These are phyloP conservation scores for Pantelozetes paolii DNA, from an alignment of 2,888 invertebrate genomes.

Conservation along the genomic window DNA sequence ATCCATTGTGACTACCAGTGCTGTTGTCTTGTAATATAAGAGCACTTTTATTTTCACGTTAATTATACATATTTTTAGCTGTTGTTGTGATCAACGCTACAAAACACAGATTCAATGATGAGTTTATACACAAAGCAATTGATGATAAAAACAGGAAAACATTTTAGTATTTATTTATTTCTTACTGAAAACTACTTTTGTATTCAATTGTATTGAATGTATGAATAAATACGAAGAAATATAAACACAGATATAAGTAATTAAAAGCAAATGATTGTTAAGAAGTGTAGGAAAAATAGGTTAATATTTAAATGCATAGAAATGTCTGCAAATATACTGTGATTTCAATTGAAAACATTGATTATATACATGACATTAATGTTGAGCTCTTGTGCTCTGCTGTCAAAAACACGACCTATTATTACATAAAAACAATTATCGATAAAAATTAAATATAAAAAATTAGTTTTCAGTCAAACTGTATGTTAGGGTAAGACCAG, in stretches of 20 bases:
- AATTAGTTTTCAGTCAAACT: background rate
- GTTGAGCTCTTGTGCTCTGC: background rate
- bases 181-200: too few relatives aligned
- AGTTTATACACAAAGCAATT: too few relatives aligned
- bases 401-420: slow-evolving; percentile 7
- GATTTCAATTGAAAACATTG: slow-evolving; percentile 6
- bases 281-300: too few relatives aligned
- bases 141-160: background rate
- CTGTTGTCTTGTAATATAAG: background rate
- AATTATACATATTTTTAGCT: background rate
- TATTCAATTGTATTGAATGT: too few relatives aligned
- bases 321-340: slow-evolving; percentile 8
- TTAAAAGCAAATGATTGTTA: too few relatives aligned
- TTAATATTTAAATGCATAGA: background rate
- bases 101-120: slow-evolving; percentile 1
- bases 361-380: slow-evolving; percentile 11
- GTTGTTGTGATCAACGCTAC: slow-evolving; percentile 5
- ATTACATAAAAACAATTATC: slow-evolving; percentile 3
- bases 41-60: slow-evolving; percentile 1
- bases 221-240: too few relatives aligned
- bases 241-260: too few relatives aligned
- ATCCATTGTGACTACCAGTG: too few relatives aligned
- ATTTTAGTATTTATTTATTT: too few relatives aligned
- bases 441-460: slow-evolving; percentile 15
- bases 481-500: background rate